Base-by-base conservation (phyloP, 2,113 vertebrate genomes). In the Polypterus senegalus region DNA sequence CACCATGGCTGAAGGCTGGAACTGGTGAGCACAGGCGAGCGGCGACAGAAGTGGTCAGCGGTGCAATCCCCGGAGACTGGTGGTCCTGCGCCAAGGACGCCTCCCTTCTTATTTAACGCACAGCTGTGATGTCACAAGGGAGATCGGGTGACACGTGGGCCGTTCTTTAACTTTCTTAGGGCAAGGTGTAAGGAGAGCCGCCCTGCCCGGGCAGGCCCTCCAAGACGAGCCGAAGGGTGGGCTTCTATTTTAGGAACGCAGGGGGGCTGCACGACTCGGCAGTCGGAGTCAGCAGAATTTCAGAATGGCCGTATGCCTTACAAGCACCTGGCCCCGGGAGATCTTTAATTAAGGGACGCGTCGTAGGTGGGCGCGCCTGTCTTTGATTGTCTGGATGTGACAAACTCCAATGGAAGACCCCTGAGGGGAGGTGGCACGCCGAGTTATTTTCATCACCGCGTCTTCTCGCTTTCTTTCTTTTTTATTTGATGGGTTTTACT, bases 161-260 rank as follows among this genome's bases (percentile, higher is more conserved):
- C 77, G 81, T 66, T 87, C 90, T 91, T 90, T 93, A 90, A 88
- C 82, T 97, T 97, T 97, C 94, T 96, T 98, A 94, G 95, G 93
- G 93, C 91, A 94, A 90, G 86, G 77, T 80, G 80, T 86, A 81
- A 81, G 82, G 58, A 75, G 86, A 86, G 83, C 75, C 68, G 79
- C 73, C 69, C 48, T 63, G 77, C 71, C 74, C 73, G 77, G 73
- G 81, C 72, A 60, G 77, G 76, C 80, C 74, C 83, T 80, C 81
- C 80, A 76, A 67, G 71, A 60, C 47, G 7, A 3, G 9, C 6
- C 49, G 80, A 80, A 72, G 78, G 68, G 64, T 48, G 65, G 58
- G 76, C 74, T 98, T 52, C 6, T 46, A 4, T 10, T 27, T 48
- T 45, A 9, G 45, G 8, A 49, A 46, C n/a, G 54, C 43, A 51